Base-by-base conservation (phyloP, 2,888 invertebrate species). In the Drosophila nr. fundita region DNA sequence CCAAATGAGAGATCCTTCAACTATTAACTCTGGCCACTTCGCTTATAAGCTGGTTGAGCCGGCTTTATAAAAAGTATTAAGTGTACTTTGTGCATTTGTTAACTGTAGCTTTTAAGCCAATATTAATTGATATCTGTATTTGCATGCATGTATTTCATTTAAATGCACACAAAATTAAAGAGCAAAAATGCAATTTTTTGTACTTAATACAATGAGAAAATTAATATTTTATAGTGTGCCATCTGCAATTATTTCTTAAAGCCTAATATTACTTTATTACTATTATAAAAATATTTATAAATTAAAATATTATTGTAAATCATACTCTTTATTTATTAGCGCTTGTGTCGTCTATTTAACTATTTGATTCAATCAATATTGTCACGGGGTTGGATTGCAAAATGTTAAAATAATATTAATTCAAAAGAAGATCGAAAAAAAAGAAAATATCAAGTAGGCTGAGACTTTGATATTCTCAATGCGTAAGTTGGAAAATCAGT, bases 11-110 rank as follows among this genome's bases (percentile, higher is more conserved):
- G 18, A 29, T 24, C 57, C 21, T 64, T 36, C 4, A 57, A 55
- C 48, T 21, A 63, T 34, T 27, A 32, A n/a, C 30, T 64, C 24
- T 38, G 36, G 34, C 8, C 54, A 57, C 21, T 54, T 62, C 18
- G 40, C 62, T 49, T 36, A 34, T 27, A 49, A 30, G 68, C 83
- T 73, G 70, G 77, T 85, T 55, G 77, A 78, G 68, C 73, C 65
- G 73, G 87, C 68, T 36, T 62, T 50, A 67, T 48, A 42, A 40
- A 73, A 75, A 89, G 85, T 86, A 86, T 86, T 86, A 89, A 82
- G 65, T 85, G 90, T 80, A 89, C 88, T 82, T 77, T 89, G 85
- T 87, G 85, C 85, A 85, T 89, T 85, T 85, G 76, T 77, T 81
- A 79, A 76, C 60, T 69, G 65, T 65, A 71, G 59, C 45, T 65